Base-by-base conservation (phyloP, 2,888 invertebrate genomes). In the Erebia epiphron region DNA sequence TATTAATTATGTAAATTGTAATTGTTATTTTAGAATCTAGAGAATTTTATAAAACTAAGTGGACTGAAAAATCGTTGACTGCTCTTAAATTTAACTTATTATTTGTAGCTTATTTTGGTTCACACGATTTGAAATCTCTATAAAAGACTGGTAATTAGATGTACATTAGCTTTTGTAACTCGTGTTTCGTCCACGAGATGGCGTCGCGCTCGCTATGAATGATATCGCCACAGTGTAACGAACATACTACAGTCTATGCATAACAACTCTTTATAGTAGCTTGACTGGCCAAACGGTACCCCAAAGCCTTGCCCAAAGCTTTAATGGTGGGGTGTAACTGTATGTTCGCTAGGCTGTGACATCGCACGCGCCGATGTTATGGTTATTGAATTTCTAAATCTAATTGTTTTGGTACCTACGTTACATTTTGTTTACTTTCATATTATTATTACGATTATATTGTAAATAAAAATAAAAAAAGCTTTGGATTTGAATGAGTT, bases 401-500 rank as follows among this genome's bases (percentile, higher is more conserved):
- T 86, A 87, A 80, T 86, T 86, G 86, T 56, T 87, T 91, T 90
- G 87, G 89, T 92, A 91, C 86, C 87, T 91, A 91, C 86, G 87
- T 91, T 89, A 91, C 86, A 89, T 88, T 92, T 92, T 93, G 92
- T 91, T 92, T 92, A 92, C 91, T 93, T 92, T 92, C 92, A 90
- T 92, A 92, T 91, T 83, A 84, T 79, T 92, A 92, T 91, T 83
- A 84, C 79, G 79, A 83, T 84, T 90, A 87, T 86, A 92, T 89
- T 92, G 92, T 92, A 92, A 91, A 93, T 92, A 92, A 91, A 71
- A 90, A 91, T 90, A 89, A 92, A 89, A 92, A 56, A 92, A 92
- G 92, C 92, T 92, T 92, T 92, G 91, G 90, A 93, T 91, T 92
- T 91, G 89, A 74, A 72, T 72, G 35, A 64, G 49, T 67, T 16